A percentile compares a stretch with the other conserved stretches of the same genome.
These are phyloP conservation scores for Indri indri DNA, from an alignment of 2,113 vertebrate genomes.

Conservation along the genomic window DNA sequence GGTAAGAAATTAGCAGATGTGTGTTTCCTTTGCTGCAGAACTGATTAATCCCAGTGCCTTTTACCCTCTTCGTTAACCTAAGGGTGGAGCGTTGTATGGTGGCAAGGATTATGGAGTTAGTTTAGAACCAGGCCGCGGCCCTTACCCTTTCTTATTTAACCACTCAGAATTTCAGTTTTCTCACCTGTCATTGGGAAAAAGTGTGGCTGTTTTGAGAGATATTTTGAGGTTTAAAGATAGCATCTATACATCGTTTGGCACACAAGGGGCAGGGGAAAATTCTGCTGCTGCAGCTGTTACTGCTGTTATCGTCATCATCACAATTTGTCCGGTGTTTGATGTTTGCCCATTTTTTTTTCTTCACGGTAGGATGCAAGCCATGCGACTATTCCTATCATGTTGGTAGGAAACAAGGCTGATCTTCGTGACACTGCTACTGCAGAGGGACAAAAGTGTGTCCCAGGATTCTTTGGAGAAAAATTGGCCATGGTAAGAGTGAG, in stretches of 20 bases:
- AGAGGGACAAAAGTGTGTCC: constrained; percentile 87
- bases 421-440: constrained; percentile 84
- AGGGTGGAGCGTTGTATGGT: not conserved
- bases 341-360: not conserved
- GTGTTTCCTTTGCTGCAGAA: not conserved
- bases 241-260: not conserved
- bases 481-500: constrained; percentile 92
- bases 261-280: not conserved
- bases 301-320: not conserved
- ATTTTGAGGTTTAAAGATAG: not conserved
- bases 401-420: constrained; percentile 97
- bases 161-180: constrained; percentile 2
- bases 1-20: not conserved
- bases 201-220: not conserved
- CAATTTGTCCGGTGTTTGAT: not conserved
- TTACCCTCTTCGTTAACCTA: not conserved
- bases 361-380: constrained; percentile 89
- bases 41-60: not conserved
- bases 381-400: constrained; percentile 94
- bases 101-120: too few relatives aligned
- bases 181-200: not conserved
- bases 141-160: not conserved
- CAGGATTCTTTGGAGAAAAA: constrained; percentile 93
- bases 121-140: rapidly evolving
- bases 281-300: too few relatives aligned